Base-by-base conservation (phyloP, 1,140 invertebrate genomes). In the Sitobion miscanthi region DNA sequence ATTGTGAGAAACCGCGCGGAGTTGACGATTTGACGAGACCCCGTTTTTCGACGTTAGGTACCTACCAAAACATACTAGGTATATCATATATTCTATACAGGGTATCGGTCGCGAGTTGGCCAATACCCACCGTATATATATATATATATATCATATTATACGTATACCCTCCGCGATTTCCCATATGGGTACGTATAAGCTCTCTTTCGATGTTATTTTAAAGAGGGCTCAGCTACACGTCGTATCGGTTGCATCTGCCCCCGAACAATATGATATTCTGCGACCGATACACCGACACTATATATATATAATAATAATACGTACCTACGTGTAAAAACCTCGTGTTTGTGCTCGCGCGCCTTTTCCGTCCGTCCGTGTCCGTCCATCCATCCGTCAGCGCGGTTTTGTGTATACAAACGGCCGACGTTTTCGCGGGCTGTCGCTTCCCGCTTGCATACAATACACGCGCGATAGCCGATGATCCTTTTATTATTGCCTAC, bases 401-500 rank as follows among this genome's bases (percentile, higher is more conserved):
- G 25, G 52, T 90, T 62, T 90, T 62, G 89, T 62, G 38, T 62
- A 62, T 42, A 90, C 38, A 90, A 90, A 90, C 89, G 89, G 38
- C 89, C 54, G 25, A 90, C 89, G 89, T 90, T 90, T 38, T 93
- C 91, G 91, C 91, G 91, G 91, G 91, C 49, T 93, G 91, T 93
- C 91, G 91, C 91, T 93, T 93, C 91, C 69, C 82, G 45, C 11
- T 69, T 30, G 30, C 62, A 30, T 1, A 93, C 82, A 93, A 93
- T 85, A n/a, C 11, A n/a, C 11, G 35, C 30, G 30, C 23, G 49
- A 45, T n/a, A 82, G 62, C 47, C 77, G 77, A 83, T 93, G 91
- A 93, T 93, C 91, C 91, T 83, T 93, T 93, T 93, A 85, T 93
- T 85, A 85, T 85, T 42, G 30, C 25, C 42, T 42, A 21, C 30